phyloP scores from a whole-genome alignment of 2,888 invertebrate genomes.

The Cryptocheilus praepositus region DNA sequence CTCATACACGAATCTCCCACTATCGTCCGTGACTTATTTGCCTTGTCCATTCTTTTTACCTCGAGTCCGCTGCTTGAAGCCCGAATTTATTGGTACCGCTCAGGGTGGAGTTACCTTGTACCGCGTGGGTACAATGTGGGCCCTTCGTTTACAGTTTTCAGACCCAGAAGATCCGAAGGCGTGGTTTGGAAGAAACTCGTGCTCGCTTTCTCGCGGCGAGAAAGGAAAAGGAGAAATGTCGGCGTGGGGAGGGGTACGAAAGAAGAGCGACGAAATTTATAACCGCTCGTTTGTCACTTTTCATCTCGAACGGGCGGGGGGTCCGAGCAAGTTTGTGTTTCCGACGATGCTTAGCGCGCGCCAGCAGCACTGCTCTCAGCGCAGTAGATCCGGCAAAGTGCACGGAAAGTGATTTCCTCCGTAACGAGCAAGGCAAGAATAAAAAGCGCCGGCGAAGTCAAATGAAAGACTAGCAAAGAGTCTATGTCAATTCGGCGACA shows the following conservation, averaged over 20 bases:
- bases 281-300: constrained; percentile 62
- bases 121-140: constrained; percentile 34
- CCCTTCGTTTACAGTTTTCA: constrained; percentile 36
- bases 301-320: constrained; percentile 15
- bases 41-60: constrained; percentile 1
- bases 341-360: too few relatives aligned
- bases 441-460: too few relatives aligned
- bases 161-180: constrained; percentile 6
- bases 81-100: constrained; percentile 47
- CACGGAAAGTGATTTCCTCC: too few relatives aligned
- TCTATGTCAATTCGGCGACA: too few relatives aligned
- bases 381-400: too few relatives aligned
- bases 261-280: constrained; percentile 63
- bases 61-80: constrained; percentile 23
- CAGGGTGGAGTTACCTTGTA: constrained; percentile 25
- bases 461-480: too few relatives aligned
- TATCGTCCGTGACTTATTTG: constrained; percentile 2
- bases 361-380: too few relatives aligned
- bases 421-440: too few relatives aligned
- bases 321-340: constrained; percentile 1
- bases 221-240: constrained; percentile 12
- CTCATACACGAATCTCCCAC: constrained; percentile 10
- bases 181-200: constrained; percentile 22
- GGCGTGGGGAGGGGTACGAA: constrained; percentile 14
- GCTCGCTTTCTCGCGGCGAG: neutral